phyloP scores from a whole-genome alignment of 2,888 invertebrate species.

The Netelia inedita region DNA sequence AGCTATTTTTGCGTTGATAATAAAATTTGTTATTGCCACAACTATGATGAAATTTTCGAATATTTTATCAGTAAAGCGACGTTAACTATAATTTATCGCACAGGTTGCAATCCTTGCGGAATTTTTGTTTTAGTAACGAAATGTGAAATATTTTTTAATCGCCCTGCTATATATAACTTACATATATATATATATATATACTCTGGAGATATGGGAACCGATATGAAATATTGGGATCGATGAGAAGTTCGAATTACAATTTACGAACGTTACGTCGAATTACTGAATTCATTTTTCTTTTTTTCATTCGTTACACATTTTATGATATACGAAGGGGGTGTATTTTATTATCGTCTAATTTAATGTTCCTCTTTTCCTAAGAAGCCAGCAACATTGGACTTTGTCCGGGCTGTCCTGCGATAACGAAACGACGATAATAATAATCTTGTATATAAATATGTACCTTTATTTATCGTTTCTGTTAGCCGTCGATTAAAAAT shows the following conservation, averaged over 20 bases:
- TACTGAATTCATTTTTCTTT: slow-evolving; percentile 46
- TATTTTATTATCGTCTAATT: slow-evolving; percentile 68
- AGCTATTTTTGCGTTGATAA: no score
- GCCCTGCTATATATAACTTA: background rate
- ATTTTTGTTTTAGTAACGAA: no score
- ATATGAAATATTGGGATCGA: slow-evolving; percentile 11
- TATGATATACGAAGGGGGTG: slow-evolving; percentile 75
- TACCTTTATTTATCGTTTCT: no score
- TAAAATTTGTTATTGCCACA: no score
- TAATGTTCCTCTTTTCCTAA: slow-evolving; percentile 70
- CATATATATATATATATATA: slow-evolving; percentile 12
- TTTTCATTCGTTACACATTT: slow-evolving; percentile 65
- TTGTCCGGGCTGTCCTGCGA: slow-evolving; percentile 75
- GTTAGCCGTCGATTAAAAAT: no score
- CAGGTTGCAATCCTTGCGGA: no score
- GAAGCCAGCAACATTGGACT: slow-evolving; percentile 78
- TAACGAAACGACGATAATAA: slow-evolving; percentile 50
- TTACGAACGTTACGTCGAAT: slow-evolving; percentile 61
- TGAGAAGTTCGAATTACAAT: slow-evolving; percentile 46
- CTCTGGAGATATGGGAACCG: background rate
- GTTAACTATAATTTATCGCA: no score
- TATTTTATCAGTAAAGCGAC: no score
- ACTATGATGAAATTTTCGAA: no score
- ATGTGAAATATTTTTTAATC: no score
- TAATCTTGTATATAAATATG: no score